Conservation (phyloP, 2,797 vertebrate species). For the Oryzias dopingdopingensis region DNA sequence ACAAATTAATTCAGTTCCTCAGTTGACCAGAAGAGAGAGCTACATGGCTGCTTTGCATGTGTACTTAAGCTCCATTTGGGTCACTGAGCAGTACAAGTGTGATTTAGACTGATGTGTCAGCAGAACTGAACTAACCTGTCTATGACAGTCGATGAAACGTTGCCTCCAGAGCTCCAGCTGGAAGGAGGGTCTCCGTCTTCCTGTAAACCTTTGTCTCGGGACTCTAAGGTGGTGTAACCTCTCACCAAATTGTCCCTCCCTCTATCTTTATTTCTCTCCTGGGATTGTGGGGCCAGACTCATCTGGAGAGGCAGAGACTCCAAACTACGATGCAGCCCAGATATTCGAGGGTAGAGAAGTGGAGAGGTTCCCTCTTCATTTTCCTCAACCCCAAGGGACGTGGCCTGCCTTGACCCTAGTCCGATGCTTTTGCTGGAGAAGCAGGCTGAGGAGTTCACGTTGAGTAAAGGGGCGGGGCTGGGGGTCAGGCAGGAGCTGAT, state of each 20-base stretch:
- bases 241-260: conserved; percentile 64
- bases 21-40: conserved; percentile 51
- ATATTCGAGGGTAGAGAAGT: conserved; percentile 88
- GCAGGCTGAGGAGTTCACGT: conserved; percentile 90
- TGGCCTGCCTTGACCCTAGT: conserved; percentile 71
- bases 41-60: conserved; percentile 16
- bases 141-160: conserved; percentile 74
- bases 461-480: conserved; percentile 91
- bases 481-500: conserved; percentile 82
- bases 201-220: conserved; percentile 52
- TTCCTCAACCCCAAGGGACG: conserved; percentile 63
- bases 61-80: neutral
- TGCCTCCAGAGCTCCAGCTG: conserved; percentile 84
- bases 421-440: conserved; percentile 84
- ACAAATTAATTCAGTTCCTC: conserved; percentile 17
- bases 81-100: neutral
- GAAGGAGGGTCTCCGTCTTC: conserved; percentile 77
- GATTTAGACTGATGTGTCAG: neutral
- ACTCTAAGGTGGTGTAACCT: conserved; percentile 54
- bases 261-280: conserved; percentile 67
- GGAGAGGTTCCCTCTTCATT: conserved; percentile 64
- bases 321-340: conserved; percentile 92
- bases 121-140: conserved; percentile 78
- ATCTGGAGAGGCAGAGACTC: conserved; percentile 91
- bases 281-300: conserved; percentile 82